A percentile compares a stretch with the other conserved stretches of the same genome.
Conservation (phyloP, 2,888 invertebrate species). For the Drosophila lacicola region DNA sequence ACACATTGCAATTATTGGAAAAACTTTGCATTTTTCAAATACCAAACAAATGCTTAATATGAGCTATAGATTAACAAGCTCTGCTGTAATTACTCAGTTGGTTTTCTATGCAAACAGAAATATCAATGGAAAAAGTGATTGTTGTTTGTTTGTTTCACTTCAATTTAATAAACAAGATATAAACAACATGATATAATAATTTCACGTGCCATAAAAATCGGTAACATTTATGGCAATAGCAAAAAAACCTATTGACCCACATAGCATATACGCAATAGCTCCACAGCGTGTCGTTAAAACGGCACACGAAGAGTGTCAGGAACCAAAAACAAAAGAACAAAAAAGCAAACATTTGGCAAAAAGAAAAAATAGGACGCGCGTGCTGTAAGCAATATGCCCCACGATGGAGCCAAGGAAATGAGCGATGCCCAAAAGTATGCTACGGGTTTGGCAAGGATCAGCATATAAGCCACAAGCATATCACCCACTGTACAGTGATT, state of each 20-base stretch:
- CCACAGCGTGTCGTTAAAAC: constrained; percentile 20
- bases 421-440: constrained; percentile 42
- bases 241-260: constrained; percentile 44
- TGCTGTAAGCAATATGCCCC: constrained; percentile 7
- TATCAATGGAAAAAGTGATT: neutral
- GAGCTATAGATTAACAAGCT: neutral
- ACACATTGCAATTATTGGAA: neutral
- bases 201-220: neutral
- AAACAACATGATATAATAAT: neutral
- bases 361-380: constrained; percentile 19
- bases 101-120: neutral
- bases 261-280: constrained; percentile 30
- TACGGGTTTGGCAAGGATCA: constrained; percentile 46
- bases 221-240: constrained; percentile 4
- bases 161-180: neutral
- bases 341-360: constrained; percentile 2
- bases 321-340: constrained; percentile 2
- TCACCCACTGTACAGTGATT: constrained; percentile 39
- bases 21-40: neutral
- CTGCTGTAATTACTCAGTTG: no score
- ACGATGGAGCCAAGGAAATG: constrained; percentile 11
- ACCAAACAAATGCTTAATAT: constrained; percentile 4
- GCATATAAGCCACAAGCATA: constrained; percentile 45
- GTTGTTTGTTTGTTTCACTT: neutral
- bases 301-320: constrained; percentile 11